Conservation (phyloP, 2,888 invertebrate genomes). For the Tetrapedia diversipes region DNA sequence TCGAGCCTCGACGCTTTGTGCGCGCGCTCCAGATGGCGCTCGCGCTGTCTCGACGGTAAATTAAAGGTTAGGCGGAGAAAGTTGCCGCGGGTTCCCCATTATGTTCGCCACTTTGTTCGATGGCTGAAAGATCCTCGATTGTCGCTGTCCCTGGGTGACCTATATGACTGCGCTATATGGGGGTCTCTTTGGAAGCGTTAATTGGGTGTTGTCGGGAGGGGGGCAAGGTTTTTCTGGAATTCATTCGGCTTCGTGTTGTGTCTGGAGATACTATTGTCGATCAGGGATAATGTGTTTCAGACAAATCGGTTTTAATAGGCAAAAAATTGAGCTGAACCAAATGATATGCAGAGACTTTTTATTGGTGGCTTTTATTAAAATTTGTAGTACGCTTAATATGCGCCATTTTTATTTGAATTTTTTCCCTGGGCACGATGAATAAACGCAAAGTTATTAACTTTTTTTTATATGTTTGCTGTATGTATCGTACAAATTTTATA, state of each 20-base stretch:
- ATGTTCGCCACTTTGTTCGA: conserved; percentile 50
- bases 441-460: too few relatives aligned
- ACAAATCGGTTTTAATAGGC: neutral
- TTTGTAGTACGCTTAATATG: too few relatives aligned
- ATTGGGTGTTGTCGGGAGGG: conserved; percentile 60
- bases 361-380: too few relatives aligned
- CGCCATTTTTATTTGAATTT: too few relatives aligned
- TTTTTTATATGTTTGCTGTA: too few relatives aligned
- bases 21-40: neutral
- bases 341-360: too few relatives aligned
- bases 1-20: neutral
- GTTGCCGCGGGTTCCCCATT: conserved; percentile 49
- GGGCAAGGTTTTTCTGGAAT: conserved; percentile 29
- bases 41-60: conserved; percentile 13
- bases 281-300: neutral
- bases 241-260: conserved; percentile 3
- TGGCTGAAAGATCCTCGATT: conserved; percentile 58
- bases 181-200: conserved; percentile 59
- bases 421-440: too few relatives aligned
- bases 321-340: too few relatives aligned
- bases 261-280: neutral
- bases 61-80: conserved; percentile 15
- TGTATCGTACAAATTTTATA: neutral
- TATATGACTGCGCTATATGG: conserved; percentile 27
- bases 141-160: conserved; percentile 55